Conservation (phyloP, 2,113 vertebrate genomes). For the Cisticola juncidis region DNA sequence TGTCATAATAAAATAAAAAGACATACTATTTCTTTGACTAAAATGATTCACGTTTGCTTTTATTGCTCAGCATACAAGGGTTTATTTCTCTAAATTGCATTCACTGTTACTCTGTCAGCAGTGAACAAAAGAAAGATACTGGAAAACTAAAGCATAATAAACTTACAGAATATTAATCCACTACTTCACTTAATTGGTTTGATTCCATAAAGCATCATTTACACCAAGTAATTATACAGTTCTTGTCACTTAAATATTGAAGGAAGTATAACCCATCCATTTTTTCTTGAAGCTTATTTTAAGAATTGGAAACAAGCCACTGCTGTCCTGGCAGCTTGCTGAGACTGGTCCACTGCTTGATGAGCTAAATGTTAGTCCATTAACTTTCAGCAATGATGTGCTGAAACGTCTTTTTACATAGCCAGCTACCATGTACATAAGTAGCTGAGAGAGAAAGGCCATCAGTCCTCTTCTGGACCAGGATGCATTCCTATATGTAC, state of each 20-base stretch:
- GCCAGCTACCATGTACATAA: not conserved
- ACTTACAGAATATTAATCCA: conserved; percentile 29
- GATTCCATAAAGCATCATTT: conserved; percentile 49
- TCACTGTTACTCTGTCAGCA: not conserved
- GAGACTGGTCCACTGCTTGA: not conserved
- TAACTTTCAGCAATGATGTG: not conserved
- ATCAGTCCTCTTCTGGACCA: not conserved
- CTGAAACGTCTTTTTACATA: not conserved
- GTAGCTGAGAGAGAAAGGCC: not conserved
- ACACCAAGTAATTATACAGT: not conserved
- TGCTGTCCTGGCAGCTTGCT: not conserved
- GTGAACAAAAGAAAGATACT: not conserved
- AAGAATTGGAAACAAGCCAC: not conserved
- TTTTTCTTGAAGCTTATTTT: conserved; percentile 9
- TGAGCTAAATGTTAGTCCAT: not conserved
- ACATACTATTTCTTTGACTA: not conserved
- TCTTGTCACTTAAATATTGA: conserved; percentile 53
- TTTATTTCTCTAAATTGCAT: conserved; percentile 32
- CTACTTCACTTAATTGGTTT: conserved; percentile 53
- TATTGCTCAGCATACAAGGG: not conserved
- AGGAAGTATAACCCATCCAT: conserved; percentile 40
- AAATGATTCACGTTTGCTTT: not conserved
- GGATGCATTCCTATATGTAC: too few species aligned
- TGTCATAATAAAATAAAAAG: not conserved
- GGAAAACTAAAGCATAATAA: not conserved